These are phyloP conservation scores for Dipodomys merriami DNA, from an alignment of 2,113 vertebrate species.

Conservation along the genomic window DNA sequence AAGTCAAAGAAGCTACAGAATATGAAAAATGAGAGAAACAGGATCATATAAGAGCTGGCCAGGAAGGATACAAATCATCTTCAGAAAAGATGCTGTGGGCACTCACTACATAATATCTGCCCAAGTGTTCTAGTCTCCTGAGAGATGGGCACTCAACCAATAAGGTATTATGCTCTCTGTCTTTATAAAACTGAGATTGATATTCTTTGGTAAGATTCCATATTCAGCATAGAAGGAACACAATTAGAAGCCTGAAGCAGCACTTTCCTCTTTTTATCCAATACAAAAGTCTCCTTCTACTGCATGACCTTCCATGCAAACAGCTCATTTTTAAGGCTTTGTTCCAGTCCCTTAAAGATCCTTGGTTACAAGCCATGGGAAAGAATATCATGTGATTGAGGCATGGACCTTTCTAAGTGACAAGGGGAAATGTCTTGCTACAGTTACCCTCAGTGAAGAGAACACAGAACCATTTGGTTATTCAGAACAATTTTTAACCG, in stretches of 20 bases:
- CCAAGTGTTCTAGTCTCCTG: constrained; percentile 67
- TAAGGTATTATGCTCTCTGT: constrained; percentile 59
- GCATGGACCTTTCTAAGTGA: constrained; percentile 43
- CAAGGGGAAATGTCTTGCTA: constrained; percentile 30
- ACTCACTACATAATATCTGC: constrained; percentile 42
- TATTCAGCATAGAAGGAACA: constrained; percentile 48
- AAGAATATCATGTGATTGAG: constrained; percentile 67
- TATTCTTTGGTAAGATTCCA: constrained; percentile 71
- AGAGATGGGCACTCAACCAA: constrained; percentile 76
- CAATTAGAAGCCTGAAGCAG: constrained; percentile 67
- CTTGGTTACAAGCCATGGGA: constrained; percentile 79
- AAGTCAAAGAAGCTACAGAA: not conserved
- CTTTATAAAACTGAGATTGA: constrained; percentile 69
- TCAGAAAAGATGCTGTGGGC: constrained; percentile 43
- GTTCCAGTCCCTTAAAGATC: constrained; percentile 60
- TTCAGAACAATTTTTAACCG: constrained; percentile 22
- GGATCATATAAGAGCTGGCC: constrained; percentile 11
- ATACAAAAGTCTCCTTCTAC: constrained; percentile 61
- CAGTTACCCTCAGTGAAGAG: constrained; percentile 20
- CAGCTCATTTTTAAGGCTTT: constrained; percentile 72
- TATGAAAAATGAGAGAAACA: constrained; percentile 3
- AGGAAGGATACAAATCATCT: constrained; percentile 48
- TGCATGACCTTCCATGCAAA: constrained; percentile 65
- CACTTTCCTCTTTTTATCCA: constrained; percentile 60
- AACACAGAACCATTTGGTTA: not conserved